A percentile compares a stretch with the other conserved stretches of the same genome.
These are phyloP conservation scores for Zaprionus lachaisei DNA, from an alignment of 1,140 invertebrate species.

Conservation along the genomic window DNA sequence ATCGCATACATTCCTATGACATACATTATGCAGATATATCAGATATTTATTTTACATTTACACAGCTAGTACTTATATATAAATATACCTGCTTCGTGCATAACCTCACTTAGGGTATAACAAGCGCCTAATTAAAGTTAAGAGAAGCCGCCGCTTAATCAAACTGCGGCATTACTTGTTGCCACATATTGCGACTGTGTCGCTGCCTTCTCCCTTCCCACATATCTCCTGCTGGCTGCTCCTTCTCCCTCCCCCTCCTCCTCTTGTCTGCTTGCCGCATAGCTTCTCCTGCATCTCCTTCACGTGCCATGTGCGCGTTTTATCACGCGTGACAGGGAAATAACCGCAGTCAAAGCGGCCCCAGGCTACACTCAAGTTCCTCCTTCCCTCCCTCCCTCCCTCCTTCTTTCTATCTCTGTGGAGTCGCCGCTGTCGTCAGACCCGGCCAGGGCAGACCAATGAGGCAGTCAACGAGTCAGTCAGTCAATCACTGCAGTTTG, in stretches of 20 bases:
- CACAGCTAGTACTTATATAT: background rate
- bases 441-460: background rate
- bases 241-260: background rate
- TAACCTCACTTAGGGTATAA: background rate
- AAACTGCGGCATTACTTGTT: slow-evolving; percentile 24
- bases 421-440: slow-evolving; percentile 45
- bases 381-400: background rate
- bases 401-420: background rate
- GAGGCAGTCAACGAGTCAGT: slow-evolving; percentile 31
- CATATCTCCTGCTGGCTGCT: background rate
- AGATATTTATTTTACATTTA: too few relatives aligned
- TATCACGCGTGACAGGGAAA: slow-evolving; percentile 73
- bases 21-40: too few relatives aligned
- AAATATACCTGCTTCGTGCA: background rate
- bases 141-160: slow-evolving; percentile 7
- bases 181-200: slow-evolving; percentile 12
- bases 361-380: slow-evolving; percentile 14
- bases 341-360: slow-evolving; percentile 46
- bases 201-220: background rate
- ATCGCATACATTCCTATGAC: too few relatives aligned
- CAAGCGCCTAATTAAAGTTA: slow-evolving; percentile 7
- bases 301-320: slow-evolving; percentile 67
- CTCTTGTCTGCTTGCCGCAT: background rate
- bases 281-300: slow-evolving; percentile 24
- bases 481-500: slow-evolving; percentile 43